phyloP scores from a whole-genome alignment of 2,888 invertebrate genomes.

The Timema podura region DNA sequence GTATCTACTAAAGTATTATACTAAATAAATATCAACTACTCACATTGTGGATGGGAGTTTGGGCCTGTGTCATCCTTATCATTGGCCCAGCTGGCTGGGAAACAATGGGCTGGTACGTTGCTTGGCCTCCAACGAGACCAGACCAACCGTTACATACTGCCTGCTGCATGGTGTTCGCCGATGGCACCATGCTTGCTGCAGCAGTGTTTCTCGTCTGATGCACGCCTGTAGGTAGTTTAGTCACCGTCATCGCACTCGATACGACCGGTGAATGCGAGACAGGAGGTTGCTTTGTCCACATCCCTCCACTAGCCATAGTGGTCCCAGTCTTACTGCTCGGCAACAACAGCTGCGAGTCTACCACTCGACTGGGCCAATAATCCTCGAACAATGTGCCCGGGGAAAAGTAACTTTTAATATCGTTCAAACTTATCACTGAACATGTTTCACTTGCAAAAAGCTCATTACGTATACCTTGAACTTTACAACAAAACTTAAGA shows the following conservation, averaged over 20 bases:
- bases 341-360: slow-evolving; percentile 74
- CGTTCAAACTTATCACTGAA: slow-evolving; percentile 83
- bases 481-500: slow-evolving; percentile 90
- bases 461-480: slow-evolving; percentile 88
- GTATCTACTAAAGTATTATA: too few relatives aligned
- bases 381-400: slow-evolving; percentile 87
- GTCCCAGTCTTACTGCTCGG: slow-evolving; percentile 42
- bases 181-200: slow-evolving; percentile 34
- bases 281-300: slow-evolving; percentile 35
- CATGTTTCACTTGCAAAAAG: slow-evolving; percentile 87
- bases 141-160: slow-evolving; percentile 47
- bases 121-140: slow-evolving; percentile 47
- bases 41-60: slow-evolving; percentile 41
- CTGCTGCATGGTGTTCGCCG: slow-evolving; percentile 31
- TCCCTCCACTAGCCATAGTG: slow-evolving; percentile 31
- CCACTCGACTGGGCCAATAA: slow-evolving; percentile 88
- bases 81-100: slow-evolving; percentile 41
- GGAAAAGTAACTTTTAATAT: slow-evolving; percentile 87
- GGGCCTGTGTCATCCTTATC: slow-evolving; percentile 41
- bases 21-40: slow-evolving; percentile 37
- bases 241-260: slow-evolving; percentile 37
- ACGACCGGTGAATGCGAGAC: slow-evolving; percentile 55
- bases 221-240: slow-evolving; percentile 14
- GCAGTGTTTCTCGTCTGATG: slow-evolving; percentile 15
- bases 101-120: slow-evolving; percentile 43